phyloP scores from a whole-genome alignment of 2,797 vertebrate species.

The Furcifer pardalis region DNA sequence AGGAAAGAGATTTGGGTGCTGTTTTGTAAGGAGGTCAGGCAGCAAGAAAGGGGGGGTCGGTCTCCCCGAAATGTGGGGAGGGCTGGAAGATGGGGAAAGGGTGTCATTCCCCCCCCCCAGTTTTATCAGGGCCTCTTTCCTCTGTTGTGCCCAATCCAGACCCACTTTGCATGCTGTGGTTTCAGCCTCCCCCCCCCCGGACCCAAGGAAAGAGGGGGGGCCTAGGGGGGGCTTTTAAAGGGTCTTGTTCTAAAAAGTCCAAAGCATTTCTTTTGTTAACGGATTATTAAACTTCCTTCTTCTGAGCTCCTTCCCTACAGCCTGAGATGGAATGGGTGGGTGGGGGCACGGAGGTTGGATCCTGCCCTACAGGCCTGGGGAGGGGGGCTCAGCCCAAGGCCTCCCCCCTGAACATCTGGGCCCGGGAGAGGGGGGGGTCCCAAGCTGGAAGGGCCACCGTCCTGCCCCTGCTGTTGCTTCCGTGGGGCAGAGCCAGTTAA shows the following conservation, averaged over 20 bases:
- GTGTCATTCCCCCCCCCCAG: fast-evolving
- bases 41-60: not conserved
- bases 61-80: not conserved
- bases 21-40: too few species aligned
- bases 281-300: not conserved
- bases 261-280: not conserved
- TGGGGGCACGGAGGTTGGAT: too few species aligned
- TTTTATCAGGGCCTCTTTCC: too few species aligned
- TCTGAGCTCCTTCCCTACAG: not conserved
- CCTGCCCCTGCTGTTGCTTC: too few species aligned
- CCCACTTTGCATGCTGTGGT: not conserved
- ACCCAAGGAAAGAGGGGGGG: too few species aligned
- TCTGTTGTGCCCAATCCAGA: not conserved
- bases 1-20: too few species aligned
- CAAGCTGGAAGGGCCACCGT: too few species aligned
- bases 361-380: not conserved
- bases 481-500: too few species aligned
- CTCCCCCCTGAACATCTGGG: too few species aligned
- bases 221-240: not conserved
- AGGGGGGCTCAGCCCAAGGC: too few species aligned
- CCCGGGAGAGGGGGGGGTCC: too few species aligned
- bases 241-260: not conserved
- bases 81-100: not conserved
- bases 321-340: conserved; percentile 38
- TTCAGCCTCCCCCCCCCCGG: not conserved